phyloP scores from a whole-genome alignment of 2,113 vertebrate genomes.

The Podarcis raffonei region DNA sequence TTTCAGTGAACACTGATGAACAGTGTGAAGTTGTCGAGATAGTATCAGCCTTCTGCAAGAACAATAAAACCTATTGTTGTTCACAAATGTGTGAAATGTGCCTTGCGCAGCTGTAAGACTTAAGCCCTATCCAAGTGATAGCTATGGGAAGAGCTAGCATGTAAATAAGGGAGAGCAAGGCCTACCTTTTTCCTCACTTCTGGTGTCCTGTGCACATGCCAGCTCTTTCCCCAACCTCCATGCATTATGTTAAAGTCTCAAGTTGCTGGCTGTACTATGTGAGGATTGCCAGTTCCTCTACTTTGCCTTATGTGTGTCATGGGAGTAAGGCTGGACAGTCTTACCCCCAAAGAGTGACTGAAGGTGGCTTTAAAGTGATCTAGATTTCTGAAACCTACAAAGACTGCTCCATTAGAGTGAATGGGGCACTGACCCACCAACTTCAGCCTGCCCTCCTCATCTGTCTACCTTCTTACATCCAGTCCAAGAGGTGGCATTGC shows the following conservation, averaged over 20 bases:
- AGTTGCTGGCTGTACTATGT: not conserved
- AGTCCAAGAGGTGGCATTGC: no score
- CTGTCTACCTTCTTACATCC: no score
- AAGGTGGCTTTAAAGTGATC: not conserved
- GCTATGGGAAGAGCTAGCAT: not conserved
- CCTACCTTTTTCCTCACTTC: not conserved
- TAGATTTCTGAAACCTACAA: no score
- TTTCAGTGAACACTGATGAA: not conserved
- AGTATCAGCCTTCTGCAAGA: not conserved
- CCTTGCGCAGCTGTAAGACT: not conserved
- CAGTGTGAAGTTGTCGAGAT: not conserved
- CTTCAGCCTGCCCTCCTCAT: no score
- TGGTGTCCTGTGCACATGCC: not conserved
- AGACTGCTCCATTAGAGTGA: no score
- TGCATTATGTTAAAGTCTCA: not conserved
- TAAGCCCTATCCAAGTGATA: not conserved
- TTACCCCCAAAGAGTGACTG: not conserved
- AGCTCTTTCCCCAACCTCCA: no score
- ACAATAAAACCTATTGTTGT: not conserved
- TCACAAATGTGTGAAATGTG: not conserved
- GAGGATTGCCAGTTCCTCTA: not conserved
- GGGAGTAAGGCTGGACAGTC: not conserved
- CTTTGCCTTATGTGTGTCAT: not conserved
- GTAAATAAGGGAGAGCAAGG: no score
- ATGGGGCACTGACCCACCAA: no score